phyloP scores from a whole-genome alignment of 2,113 vertebrate species.

The Phaethornis superciliosus region DNA sequence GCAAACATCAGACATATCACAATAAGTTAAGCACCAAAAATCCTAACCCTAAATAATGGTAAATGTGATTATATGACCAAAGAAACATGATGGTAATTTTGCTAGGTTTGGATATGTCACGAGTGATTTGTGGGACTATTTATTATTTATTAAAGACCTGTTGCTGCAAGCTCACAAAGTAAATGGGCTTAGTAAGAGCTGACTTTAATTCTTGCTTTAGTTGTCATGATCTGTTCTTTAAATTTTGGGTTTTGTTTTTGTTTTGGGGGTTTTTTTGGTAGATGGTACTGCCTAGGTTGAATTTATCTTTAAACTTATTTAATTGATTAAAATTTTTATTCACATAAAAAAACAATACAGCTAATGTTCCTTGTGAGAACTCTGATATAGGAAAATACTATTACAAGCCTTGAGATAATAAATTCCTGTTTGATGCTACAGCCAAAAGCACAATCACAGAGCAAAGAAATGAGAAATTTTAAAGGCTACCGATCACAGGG shows the following conservation, averaged over 20 bases:
- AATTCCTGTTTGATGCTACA: background rate
- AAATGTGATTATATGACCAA: background rate
- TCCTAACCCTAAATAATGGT: too few relatives aligned
- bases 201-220: background rate
- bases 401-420: background rate
- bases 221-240: background rate
- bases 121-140: background rate
- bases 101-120: background rate
- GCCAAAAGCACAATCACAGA: constrained; percentile 30
- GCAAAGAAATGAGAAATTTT: constrained; percentile 30
- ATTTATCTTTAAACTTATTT: background rate
- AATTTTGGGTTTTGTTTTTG: too few relatives aligned
- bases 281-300: background rate
- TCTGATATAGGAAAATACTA: background rate
- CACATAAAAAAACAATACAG: background rate
- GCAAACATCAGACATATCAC: background rate
- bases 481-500: constrained; percentile 31
- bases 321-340: background rate
- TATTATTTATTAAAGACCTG: background rate
- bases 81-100: background rate
- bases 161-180: background rate
- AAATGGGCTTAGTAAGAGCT: background rate
- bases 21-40: background rate
- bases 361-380: background rate
- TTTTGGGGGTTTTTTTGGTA: too few relatives aligned